phyloP scores from a whole-genome alignment of 1,140 invertebrate species.

The Papilio glaucus region DNA sequence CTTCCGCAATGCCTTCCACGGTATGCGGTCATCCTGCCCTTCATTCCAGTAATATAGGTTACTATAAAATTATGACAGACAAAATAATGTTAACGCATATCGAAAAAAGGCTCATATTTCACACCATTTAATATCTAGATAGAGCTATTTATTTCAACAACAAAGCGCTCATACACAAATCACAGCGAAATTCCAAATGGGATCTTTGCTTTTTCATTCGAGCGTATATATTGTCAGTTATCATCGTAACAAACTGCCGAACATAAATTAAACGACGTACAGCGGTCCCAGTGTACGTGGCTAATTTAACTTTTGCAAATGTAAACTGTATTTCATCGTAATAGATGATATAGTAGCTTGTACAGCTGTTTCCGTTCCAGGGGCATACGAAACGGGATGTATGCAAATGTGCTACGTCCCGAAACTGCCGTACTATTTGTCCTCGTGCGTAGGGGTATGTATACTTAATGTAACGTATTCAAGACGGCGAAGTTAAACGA shows the following conservation, averaged over 20 bases:
- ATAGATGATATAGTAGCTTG: not conserved
- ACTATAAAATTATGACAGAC: too few relatives aligned
- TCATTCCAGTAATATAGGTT: too few relatives aligned
- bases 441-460: not conserved
- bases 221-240: constrained; percentile 13
- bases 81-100: too few relatives aligned
- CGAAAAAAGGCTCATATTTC: too few relatives aligned
- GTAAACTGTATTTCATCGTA: constrained; percentile 11
- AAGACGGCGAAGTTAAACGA: not conserved
- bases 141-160: not conserved
- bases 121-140: not conserved
- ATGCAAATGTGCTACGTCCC: constrained; percentile 25
- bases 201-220: constrained; percentile 16
- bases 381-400: constrained; percentile 12
- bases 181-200: not conserved
- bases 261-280: constrained; percentile 14
- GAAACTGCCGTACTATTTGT: constrained; percentile 18
- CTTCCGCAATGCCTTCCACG: too few relatives aligned
- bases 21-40: too few relatives aligned
- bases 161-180: not conserved
- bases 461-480: not conserved
- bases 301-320: constrained; percentile 8
- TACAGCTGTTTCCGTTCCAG: constrained; percentile 1
- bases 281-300: not conserved
- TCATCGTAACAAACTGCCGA: constrained; percentile 18